A percentile compares a stretch with the other conserved stretches of the same genome.
Evolutionary conservation across 2,888 invertebrate species (phyloP).

Genomic region (Baccha elongata): DNA sequence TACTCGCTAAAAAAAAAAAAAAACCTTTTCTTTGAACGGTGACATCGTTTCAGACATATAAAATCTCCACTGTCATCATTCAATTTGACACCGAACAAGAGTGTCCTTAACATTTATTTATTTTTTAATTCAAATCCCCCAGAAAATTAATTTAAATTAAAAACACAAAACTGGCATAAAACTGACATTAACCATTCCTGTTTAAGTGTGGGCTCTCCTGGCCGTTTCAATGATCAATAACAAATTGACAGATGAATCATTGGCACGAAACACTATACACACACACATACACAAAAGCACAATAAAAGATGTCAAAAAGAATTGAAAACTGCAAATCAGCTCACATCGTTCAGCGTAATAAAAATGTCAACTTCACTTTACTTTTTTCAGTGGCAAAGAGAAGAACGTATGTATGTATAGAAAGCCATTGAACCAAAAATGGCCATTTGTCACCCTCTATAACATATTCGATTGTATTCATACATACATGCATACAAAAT

Average conservation of each 20-base stretch:
- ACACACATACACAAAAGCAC: slow-evolving; percentile 5
- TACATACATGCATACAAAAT: slow-evolving; percentile 21
- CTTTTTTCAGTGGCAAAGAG: slow-evolving; percentile 8
- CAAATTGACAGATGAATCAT: slow-evolving; percentile 64
- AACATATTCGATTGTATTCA: slow-evolving; percentile 11
- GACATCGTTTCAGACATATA: slow-evolving; percentile 9
- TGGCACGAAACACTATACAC: slow-evolving; percentile 9
- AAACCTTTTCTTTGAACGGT: not conserved
- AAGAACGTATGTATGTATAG: slow-evolving; percentile 27
- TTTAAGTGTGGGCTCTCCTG: slow-evolving; percentile 30
- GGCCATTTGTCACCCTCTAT: slow-evolving; percentile 62
- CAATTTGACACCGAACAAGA: slow-evolving; percentile 61
- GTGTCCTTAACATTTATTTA: not conserved
- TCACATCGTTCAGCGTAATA: slow-evolving; percentile 62
- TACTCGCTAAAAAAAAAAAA: not conserved
- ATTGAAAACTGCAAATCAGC: slow-evolving; percentile 64
- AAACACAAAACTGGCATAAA: slow-evolving; percentile 43
- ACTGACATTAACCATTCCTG: slow-evolving; percentile 14
- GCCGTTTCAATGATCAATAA: slow-evolving; percentile 33
- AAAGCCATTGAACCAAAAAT: slow-evolving; percentile 52
- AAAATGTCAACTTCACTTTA: slow-evolving; percentile 65
- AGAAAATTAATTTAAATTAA: slow-evolving; percentile 56
- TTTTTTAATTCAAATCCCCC: not conserved
- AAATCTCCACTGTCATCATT: slow-evolving; percentile 36
- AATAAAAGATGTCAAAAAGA: slow-evolving; percentile 58